Evolutionary conservation across 1,140 invertebrate species (phyloP).

Genomic region (Bombus consobrinus): DNA sequence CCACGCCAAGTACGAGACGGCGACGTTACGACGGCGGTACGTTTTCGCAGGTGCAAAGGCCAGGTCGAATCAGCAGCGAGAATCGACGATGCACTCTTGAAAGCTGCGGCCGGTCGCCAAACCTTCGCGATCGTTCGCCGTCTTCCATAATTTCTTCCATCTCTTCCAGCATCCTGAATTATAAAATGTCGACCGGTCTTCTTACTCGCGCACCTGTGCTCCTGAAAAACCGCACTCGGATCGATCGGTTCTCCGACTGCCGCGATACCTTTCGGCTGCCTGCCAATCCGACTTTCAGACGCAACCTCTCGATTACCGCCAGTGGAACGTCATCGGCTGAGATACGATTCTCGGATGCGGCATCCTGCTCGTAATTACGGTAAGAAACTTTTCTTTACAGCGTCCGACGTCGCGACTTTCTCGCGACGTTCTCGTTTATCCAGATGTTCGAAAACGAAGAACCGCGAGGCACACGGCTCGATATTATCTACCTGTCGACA

Average conservation of each 20-base stretch:
- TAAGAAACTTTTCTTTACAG: not conserved
- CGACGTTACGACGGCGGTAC: too few relatives aligned
- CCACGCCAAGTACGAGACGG: not conserved
- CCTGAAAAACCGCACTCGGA: slow-evolving; percentile 33
- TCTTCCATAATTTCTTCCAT: slow-evolving; percentile 56
- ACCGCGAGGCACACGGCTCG: fast-evolving
- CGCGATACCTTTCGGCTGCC: not conserved
- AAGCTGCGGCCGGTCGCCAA: slow-evolving; percentile 40
- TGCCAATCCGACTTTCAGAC: not conserved
- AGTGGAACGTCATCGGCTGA: not conserved
- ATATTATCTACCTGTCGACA: too few relatives aligned
- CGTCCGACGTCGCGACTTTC: not conserved
- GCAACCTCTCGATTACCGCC: slow-evolving; percentile 4
- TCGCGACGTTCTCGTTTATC: too few relatives aligned
- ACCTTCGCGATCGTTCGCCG: slow-evolving; percentile 55
- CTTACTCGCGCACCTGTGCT: slow-evolving; percentile 49
- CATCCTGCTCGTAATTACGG: too few relatives aligned
- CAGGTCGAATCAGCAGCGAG: not conserved
- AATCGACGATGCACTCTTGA: slow-evolving; percentile 37
- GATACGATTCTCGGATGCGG: not conserved
- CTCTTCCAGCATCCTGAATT: slow-evolving; percentile 52
- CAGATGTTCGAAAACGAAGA: too few relatives aligned
- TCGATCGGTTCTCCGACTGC: slow-evolving; percentile 34
- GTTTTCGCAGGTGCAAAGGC: not conserved
- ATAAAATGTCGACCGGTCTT: slow-evolving; percentile 57